Conservation (phyloP, 2,797 vertebrate species). For the Characodon lateralis region DNA sequence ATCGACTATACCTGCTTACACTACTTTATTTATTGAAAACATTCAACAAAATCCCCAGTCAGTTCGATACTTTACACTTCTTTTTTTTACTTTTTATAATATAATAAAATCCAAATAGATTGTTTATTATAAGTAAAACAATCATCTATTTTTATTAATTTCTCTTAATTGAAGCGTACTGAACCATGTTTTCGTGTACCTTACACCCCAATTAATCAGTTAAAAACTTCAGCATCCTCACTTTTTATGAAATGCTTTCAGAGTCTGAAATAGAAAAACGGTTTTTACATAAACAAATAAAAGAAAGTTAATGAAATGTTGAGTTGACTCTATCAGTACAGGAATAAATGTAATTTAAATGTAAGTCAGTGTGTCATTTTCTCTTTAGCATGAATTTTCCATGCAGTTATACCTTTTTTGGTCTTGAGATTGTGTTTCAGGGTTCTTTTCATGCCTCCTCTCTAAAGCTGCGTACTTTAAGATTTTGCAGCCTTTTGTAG, state of each 20-base stretch:
- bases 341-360: background rate
- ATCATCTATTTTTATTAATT: too few species aligned
- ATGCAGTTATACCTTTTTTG: background rate
- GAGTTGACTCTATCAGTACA: background rate
- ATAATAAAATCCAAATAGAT: too few species aligned
- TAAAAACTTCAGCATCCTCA: background rate
- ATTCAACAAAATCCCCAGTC: too few species aligned
- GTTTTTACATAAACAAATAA: background rate
- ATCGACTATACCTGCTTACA: too few species aligned
- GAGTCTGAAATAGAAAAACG: too few species aligned
- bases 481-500: slow-evolving; percentile 5
- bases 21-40: too few species aligned
- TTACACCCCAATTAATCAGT: too few species aligned
- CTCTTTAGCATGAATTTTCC: background rate
- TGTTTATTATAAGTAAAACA: too few species aligned
- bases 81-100: too few species aligned
- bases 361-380: background rate
- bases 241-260: background rate
- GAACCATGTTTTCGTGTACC: too few species aligned
- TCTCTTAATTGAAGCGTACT: too few species aligned
- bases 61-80: too few species aligned
- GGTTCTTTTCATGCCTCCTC: background rate
- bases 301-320: background rate
- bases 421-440: background rate
- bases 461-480: background rate